Percentiles rank a stretch among this genome's conserved stretches.
Conservation (phyloP, 2,888 invertebrate genomes). For the Dynastes maya region DNA sequence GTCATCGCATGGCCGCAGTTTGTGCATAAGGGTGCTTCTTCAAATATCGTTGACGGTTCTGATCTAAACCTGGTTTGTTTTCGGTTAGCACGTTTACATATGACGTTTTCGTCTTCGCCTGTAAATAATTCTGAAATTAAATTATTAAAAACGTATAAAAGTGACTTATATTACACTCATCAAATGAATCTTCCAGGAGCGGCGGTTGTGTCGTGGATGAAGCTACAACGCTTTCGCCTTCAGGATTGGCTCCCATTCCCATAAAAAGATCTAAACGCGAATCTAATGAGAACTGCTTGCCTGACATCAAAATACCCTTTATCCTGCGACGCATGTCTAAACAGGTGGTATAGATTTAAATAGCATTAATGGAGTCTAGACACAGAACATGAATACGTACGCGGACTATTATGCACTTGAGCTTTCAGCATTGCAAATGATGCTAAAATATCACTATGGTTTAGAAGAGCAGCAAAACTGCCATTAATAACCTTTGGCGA, state of each 20-base stretch:
- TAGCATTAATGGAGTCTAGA: background rate
- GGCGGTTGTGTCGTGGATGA: slow-evolving; percentile 59
- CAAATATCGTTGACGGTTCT: slow-evolving; percentile 62
- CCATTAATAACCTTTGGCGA: slow-evolving; percentile 97
- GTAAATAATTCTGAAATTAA: slow-evolving; percentile 7
- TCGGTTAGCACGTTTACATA: slow-evolving; percentile 61
- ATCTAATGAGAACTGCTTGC: slow-evolving; percentile 92
- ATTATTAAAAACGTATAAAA: background rate
- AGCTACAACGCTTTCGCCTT: slow-evolving; percentile 59
- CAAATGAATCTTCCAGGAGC: slow-evolving; percentile 64
- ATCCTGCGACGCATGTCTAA: slow-evolving; percentile 88
- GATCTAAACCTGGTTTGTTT: slow-evolving; percentile 74
- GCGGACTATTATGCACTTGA: slow-evolving; percentile 85
- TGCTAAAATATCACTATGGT: slow-evolving; percentile 82
- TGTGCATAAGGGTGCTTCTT: slow-evolving; percentile 59
- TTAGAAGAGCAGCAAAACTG: slow-evolving; percentile 93
- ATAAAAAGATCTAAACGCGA: slow-evolving; percentile 93
- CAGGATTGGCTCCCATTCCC: slow-evolving; percentile 74
- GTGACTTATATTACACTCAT: slow-evolving; percentile 56
- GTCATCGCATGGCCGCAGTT: slow-evolving; percentile 66
- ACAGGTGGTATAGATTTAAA: slow-evolving; percentile 29
- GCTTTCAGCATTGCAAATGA: slow-evolving; percentile 81
- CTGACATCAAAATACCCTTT: slow-evolving; percentile 90
- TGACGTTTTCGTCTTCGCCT: slow-evolving; percentile 5
- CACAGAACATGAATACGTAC: slow-evolving; percentile 68